phyloP scores from a whole-genome alignment of 2,888 invertebrate species.

The Buathra laborator region DNA sequence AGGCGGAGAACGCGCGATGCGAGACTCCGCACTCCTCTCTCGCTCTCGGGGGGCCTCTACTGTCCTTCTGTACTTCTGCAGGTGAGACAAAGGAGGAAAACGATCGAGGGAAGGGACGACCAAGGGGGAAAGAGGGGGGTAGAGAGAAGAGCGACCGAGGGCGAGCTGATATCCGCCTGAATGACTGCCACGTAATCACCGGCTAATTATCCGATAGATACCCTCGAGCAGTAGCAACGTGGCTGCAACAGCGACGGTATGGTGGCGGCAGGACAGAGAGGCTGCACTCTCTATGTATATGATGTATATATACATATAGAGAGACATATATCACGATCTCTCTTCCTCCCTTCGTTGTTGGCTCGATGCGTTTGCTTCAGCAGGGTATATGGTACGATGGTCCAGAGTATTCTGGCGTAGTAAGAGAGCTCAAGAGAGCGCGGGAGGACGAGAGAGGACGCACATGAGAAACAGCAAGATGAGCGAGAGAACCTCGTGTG shows the following conservation, averaged over 20 bases:
- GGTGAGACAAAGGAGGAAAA: slow-evolving; percentile 36
- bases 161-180: slow-evolving; percentile 83
- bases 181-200: slow-evolving; percentile 84
- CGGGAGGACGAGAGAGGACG: neutral
- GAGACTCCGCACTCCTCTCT: slow-evolving; percentile 44
- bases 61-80: slow-evolving; percentile 17
- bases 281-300: neutral
- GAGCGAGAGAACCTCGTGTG: neutral
- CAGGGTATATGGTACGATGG: slow-evolving; percentile 25
- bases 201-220: slow-evolving; percentile 85
- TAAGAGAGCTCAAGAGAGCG: slow-evolving; percentile 18
- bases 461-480: neutral
- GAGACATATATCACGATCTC: neutral
- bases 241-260: slow-evolving; percentile 59
- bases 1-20: slow-evolving; percentile 48
- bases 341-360: slow-evolving; percentile 44
- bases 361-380: slow-evolving; percentile 43
- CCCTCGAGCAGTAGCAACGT: slow-evolving; percentile 76
- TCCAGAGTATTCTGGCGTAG: slow-evolving; percentile 6
- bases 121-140: slow-evolving; percentile 61
- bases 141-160: slow-evolving; percentile 76
- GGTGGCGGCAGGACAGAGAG: neutral
- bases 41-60: slow-evolving; percentile 43
- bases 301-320: neutral
- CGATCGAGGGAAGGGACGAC: slow-evolving; percentile 52